phyloP scores from a whole-genome alignment of 2,113 vertebrate species.

The Nestor notabilis region DNA sequence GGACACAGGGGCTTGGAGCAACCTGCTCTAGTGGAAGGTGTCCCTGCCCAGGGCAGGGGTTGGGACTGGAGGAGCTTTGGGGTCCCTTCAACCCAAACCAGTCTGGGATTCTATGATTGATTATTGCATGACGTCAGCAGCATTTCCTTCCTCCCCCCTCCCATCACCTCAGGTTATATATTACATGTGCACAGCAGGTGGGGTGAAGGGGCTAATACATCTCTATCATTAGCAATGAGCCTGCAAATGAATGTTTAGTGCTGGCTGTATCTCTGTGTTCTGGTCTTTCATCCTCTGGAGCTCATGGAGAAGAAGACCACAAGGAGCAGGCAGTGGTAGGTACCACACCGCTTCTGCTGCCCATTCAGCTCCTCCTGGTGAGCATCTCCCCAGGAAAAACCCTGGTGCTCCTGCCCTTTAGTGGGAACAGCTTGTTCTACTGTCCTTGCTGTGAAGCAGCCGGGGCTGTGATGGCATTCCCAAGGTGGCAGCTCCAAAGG shows the following conservation, averaged over 20 bases:
- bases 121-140: neutral
- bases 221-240: fast-evolving
- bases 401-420: neutral
- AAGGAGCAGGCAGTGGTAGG: neutral
- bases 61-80: neutral
- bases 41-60: neutral
- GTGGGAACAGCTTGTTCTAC: neutral
- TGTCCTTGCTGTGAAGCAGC: neutral
- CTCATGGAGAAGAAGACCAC: neutral
- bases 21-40: no score
- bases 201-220: neutral
- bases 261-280: neutral
- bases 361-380: neutral
- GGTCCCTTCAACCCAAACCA: neutral
- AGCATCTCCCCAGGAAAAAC: neutral
- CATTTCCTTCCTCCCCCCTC: neutral
- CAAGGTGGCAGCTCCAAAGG: neutral
- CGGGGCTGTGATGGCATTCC: neutral
- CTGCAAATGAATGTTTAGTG: neutral
- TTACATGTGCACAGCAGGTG: neutral
- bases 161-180: neutral
- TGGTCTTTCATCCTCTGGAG: neutral
- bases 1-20: no score
- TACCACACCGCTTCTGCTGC: neutral
- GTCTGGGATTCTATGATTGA: neutral